Conservation (phyloP, 2,888 invertebrate species). For the Drosophila hawaiiensis region DNA sequence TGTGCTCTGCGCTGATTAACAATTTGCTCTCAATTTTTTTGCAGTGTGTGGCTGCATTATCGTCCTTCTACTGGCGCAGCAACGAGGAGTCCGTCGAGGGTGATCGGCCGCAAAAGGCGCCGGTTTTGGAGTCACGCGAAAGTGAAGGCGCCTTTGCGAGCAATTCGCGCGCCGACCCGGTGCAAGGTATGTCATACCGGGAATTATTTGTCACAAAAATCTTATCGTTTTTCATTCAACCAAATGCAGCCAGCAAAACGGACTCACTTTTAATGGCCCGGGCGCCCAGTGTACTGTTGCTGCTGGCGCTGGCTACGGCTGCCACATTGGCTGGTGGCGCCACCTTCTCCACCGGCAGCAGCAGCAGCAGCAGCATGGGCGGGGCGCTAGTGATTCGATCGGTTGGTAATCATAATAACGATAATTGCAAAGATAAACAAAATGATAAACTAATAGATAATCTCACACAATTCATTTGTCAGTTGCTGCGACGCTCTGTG, state of each 20-base stretch:
- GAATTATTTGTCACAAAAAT: constrained; percentile 85
- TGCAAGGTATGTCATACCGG: constrained; percentile 88
- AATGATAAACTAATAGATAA: constrained; percentile 8
- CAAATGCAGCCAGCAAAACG: constrained; percentile 84
- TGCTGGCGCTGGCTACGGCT: constrained; percentile 70
- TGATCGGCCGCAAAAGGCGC: constrained; percentile 88
- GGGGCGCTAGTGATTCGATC: constrained; percentile 38
- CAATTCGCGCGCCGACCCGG: constrained; percentile 89
- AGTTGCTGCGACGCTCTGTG: constrained; percentile 45
- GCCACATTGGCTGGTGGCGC: constrained; percentile 65
- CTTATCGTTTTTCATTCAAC: constrained; percentile 85
- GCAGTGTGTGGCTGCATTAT: constrained; percentile 89
- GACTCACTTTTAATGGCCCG: constrained; percentile 75
- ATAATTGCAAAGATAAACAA: constrained; percentile 21
- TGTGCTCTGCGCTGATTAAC: not conserved
- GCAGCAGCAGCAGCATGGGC: constrained; percentile 44
- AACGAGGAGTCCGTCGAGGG: constrained; percentile 92
- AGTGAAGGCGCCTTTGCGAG: constrained; percentile 87
- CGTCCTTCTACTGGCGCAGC: constrained; percentile 90
- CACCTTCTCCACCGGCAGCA: constrained; percentile 28
- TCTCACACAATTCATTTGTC: constrained; percentile 30
- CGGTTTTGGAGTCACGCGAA: constrained; percentile 90
- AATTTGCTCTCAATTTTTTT: not conserved
- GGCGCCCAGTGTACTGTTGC: constrained; percentile 74
- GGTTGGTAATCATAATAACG: constrained; percentile 26